phyloP scores from a whole-genome alignment of 2,797 vertebrate genomes.

The Huso huso region DNA sequence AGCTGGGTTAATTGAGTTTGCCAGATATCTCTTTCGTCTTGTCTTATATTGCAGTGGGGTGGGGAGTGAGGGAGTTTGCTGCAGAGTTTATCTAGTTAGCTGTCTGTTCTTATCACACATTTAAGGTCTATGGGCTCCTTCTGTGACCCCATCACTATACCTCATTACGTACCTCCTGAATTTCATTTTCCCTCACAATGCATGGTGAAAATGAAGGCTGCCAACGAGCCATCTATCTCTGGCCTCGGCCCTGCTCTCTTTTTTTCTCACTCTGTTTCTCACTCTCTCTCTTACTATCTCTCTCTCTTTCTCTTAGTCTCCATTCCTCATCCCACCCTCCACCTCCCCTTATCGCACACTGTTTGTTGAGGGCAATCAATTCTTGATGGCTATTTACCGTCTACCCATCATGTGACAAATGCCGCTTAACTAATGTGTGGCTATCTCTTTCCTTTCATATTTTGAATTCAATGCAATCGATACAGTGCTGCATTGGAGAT shows the following conservation, averaged over 20 bases:
- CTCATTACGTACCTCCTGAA: constrained; percentile 36
- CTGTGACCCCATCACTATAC: constrained; percentile 36
- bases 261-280: constrained; percentile 29
- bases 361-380: constrained; percentile 36
- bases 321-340: not conserved
- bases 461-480: too few species aligned
- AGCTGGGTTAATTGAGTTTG: too few species aligned
- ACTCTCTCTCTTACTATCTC: constrained; percentile 17
- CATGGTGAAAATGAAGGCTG: constrained; percentile 51
- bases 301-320: not conserved
- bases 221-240: constrained; percentile 55
- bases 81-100: constrained; percentile 38
- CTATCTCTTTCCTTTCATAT: not conserved
- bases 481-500: too few species aligned
- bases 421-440: not conserved
- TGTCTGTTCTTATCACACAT: constrained; percentile 26
- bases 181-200: constrained; percentile 56
- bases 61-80: constrained; percentile 13
- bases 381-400: constrained; percentile 32
- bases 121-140: constrained; percentile 30
- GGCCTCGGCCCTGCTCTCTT: constrained; percentile 45
- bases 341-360: not conserved
- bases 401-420: constrained; percentile 24
- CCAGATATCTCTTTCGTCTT: too few species aligned
- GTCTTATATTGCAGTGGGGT: too few species aligned